phyloP scores from a whole-genome alignment of 2,888 invertebrate genomes.

The Lasioglossum oenotherae region DNA sequence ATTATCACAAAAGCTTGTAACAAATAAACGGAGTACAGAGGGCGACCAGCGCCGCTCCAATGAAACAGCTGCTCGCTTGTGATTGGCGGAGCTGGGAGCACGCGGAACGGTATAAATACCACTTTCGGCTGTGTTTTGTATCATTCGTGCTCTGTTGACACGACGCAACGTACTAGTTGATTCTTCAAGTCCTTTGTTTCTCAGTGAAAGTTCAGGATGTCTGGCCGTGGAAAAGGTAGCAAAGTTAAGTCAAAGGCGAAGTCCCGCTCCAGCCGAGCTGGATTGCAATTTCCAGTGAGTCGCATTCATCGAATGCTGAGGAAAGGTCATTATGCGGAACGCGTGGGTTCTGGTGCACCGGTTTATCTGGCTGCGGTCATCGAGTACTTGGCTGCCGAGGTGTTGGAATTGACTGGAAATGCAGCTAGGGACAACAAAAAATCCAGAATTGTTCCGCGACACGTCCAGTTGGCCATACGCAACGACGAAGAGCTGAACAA shows the following conservation, averaged over 20 bases:
- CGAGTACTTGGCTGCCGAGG: background rate
- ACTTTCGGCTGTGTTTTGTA: fast-evolving
- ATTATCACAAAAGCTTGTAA: background rate
- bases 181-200: background rate
- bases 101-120: background rate
- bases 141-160: background rate
- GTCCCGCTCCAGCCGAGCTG: background rate
- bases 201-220: background rate
- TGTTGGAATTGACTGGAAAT: background rate
- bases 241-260: slow-evolving; percentile 9
- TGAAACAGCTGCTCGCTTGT: background rate
- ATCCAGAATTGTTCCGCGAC: background rate
- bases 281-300: background rate
- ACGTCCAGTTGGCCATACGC: background rate
- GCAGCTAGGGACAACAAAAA: background rate
- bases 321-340: slow-evolving; percentile 14
- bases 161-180: background rate
- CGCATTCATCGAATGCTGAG: slow-evolving; percentile 10
- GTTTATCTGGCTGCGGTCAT: background rate
- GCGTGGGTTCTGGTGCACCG: background rate
- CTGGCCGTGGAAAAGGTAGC: slow-evolving; percentile 7
- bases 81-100: background rate
- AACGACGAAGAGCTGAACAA: background rate
- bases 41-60: background rate
- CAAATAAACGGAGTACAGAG: too few species aligned